Conservation (phyloP, 2,797 vertebrate species). For the Anniella stebbinsi region DNA sequence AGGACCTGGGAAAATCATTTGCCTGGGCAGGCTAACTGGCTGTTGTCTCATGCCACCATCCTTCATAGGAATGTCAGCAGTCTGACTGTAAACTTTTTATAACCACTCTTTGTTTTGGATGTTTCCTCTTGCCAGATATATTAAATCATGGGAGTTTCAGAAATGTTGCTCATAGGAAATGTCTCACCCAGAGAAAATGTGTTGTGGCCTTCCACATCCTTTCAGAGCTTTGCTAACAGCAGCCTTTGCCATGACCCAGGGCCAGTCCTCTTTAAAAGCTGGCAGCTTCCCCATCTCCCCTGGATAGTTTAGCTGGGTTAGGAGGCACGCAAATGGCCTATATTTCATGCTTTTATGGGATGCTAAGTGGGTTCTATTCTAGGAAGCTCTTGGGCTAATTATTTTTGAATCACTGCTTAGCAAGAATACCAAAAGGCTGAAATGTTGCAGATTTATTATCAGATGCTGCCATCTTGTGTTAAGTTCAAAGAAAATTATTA, state of each 20-base stretch:
- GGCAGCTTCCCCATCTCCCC: not conserved
- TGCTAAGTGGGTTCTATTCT: constrained; percentile 8
- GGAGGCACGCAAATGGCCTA: not conserved
- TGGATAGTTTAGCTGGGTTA: not conserved
- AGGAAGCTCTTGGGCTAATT: constrained; percentile 30
- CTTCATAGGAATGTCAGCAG: not conserved
- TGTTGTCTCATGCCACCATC: not conserved
- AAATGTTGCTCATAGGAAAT: constrained; percentile 65
- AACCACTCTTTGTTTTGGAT: constrained; percentile 31
- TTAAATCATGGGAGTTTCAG: constrained; percentile 33
- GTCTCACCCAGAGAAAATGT: constrained; percentile 69
- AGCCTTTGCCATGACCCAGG: constrained; percentile 57
- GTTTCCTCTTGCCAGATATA: constrained; percentile 18
- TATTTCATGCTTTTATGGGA: constrained; percentile 16
- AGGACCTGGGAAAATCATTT: not conserved
- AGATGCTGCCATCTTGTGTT: constrained; percentile 25
- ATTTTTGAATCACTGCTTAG: not conserved
- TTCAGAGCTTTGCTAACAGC: constrained; percentile 39
- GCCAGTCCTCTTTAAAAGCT: constrained; percentile 21
- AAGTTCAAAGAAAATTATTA: constrained; percentile 9
- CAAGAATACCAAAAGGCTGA: not conserved
- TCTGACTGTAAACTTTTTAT: constrained; percentile 27
- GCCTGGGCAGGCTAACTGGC: not conserved
- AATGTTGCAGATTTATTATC: not conserved
- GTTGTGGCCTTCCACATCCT: constrained; percentile 67